Evolutionary conservation across 2,888 invertebrate species (phyloP).

Genomic region (Alloscopus bannaensis): DNA sequence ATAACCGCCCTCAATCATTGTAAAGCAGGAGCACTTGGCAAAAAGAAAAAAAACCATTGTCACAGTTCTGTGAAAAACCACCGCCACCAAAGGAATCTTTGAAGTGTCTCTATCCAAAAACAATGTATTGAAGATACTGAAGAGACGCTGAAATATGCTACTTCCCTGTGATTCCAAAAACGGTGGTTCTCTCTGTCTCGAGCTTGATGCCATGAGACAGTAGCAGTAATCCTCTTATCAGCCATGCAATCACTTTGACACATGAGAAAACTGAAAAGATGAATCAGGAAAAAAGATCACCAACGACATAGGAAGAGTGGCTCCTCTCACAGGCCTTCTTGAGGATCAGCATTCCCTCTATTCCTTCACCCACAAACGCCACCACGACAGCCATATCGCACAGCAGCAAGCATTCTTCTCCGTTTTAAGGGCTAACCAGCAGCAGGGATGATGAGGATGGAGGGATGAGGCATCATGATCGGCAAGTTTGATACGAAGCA

Average conservation of each 20-base stretch:
- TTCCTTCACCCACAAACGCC: not conserved
- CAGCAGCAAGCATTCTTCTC: not conserved
- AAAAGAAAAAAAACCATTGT: no score
- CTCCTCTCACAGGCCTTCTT: not conserved
- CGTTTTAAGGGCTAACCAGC: not conserved
- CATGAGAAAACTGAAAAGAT: constrained; percentile 6
- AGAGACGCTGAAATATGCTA: not conserved
- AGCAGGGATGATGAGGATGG: not conserved
- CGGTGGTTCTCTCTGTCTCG: no score
- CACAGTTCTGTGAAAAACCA: no score
- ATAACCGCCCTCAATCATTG: no score
- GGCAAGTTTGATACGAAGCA: not conserved
- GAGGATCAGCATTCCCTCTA: not conserved
- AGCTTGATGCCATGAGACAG: no score
- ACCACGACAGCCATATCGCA: not conserved
- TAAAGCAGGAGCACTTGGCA: no score
- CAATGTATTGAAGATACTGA: not conserved
- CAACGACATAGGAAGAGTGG: not conserved
- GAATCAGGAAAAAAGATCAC: constrained; percentile 20
- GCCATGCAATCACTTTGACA: not conserved
- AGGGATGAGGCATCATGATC: constrained; percentile 12
- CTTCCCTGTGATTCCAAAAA: not conserved
- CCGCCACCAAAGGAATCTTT: not conserved
- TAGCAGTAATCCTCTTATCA: constrained; percentile 3
- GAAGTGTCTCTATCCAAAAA: not conserved